Percentiles rank a stretch among this genome's conserved stretches.
These are phyloP conservation scores for Nannoperca australis DNA, from an alignment of 2,797 vertebrate genomes.

Conservation along the genomic window DNA sequence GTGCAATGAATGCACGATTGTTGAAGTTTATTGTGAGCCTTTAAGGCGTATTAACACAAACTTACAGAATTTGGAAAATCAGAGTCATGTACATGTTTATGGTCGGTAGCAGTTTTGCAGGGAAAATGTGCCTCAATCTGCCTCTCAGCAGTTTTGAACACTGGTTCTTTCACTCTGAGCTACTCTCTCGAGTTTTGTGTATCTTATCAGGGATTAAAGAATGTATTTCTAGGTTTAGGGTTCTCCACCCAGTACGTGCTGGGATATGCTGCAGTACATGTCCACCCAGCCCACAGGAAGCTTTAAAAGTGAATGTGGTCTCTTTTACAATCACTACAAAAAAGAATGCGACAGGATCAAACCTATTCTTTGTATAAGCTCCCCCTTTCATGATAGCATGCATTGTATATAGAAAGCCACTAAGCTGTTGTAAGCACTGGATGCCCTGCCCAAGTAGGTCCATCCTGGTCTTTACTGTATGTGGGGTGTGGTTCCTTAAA, in stretches of 20 bases:
- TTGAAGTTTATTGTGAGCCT: conserved; percentile 47
- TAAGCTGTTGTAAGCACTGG: conserved; percentile 3
- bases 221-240: conserved; percentile 19
- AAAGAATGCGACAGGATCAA: conserved; percentile 26
- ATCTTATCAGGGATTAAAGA: conserved; percentile 16
- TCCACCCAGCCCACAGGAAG: conserved; percentile 27
- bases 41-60: conserved; percentile 19
- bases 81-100: conserved; percentile 58
- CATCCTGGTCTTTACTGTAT: conserved; percentile 3
- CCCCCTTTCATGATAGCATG: background rate
- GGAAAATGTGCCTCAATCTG: conserved; percentile 67
- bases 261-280: conserved; percentile 23
- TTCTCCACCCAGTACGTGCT: conserved; percentile 17
- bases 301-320: conserved; percentile 1
- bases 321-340: conserved; percentile 10
- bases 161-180: conserved; percentile 15
- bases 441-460: background rate
- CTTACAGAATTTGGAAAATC: conserved; percentile 63
- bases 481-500: conserved; percentile 50
- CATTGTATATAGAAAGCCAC: background rate
- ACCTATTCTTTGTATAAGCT: conserved; percentile 21
- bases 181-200: conserved; percentile 3
- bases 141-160: conserved; percentile 31
- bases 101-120: conserved; percentile 44
- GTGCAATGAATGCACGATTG: conserved; percentile 54